Conservation (phyloP, 2,888 invertebrate genomes). For the Himalopsyche tibetana region DNA sequence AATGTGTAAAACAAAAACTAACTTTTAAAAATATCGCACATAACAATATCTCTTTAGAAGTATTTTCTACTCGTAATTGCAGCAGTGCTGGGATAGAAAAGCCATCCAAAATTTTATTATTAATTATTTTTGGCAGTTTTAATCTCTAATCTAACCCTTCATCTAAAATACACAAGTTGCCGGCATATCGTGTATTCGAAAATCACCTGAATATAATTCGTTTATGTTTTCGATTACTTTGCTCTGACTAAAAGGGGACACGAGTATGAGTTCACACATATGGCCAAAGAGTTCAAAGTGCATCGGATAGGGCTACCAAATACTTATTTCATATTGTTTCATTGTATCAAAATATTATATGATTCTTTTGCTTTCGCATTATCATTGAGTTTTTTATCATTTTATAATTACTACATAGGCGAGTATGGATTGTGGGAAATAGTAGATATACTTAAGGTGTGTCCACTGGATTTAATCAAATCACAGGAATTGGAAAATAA, state of each 20-base stretch:
- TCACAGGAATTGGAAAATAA: too few relatives aligned
- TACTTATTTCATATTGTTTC: too few relatives aligned
- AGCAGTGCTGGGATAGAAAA: slow-evolving; percentile 19
- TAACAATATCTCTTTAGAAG: too few relatives aligned
- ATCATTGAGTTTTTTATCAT: too few relatives aligned
- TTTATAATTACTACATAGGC: too few relatives aligned
- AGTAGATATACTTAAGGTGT: too few relatives aligned
- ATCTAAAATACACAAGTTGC: not conserved
- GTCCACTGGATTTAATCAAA: too few relatives aligned
- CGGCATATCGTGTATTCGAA: slow-evolving; percentile 51
- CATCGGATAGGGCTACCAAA: not conserved
- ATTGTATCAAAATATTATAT: too few relatives aligned
- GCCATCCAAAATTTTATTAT: not conserved
- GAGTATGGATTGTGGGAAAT: too few relatives aligned
- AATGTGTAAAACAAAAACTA: too few relatives aligned
- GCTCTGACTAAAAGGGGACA: slow-evolving; percentile 59
- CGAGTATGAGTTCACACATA: slow-evolving; percentile 26
- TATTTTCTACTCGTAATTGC: not conserved
- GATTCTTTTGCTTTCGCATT: too few relatives aligned
- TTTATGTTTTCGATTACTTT: slow-evolving; percentile 66
- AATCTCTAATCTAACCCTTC: slow-evolving; percentile 21
- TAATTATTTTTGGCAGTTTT: slow-evolving; percentile 1
- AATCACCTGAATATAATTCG: slow-evolving; percentile 63
- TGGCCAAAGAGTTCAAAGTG: slow-evolving; percentile 30
- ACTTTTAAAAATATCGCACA: too few relatives aligned